Evolutionary conservation across 2,888 invertebrate genomes (phyloP).

Genomic region (Panzeria rudis): DNA sequence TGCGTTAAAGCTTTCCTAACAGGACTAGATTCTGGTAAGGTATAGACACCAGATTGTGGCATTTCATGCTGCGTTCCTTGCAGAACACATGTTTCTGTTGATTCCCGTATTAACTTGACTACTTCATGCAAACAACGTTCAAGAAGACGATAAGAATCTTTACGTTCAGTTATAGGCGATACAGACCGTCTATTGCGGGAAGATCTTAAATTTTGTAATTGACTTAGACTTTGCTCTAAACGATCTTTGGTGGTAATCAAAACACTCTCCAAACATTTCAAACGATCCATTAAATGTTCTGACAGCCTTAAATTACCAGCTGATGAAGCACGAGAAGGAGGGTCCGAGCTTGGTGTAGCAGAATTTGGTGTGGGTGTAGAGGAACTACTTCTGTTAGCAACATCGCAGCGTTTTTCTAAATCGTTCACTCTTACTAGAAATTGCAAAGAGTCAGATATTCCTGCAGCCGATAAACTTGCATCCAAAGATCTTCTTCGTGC

Average conservation of each 20-base stretch:
- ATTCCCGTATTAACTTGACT: constrained; percentile 86
- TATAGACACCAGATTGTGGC: constrained; percentile 79
- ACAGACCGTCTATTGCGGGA: constrained; percentile 87
- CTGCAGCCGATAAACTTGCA: constrained; percentile 86
- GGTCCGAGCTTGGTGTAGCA: constrained; percentile 73
- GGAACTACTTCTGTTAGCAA: constrained; percentile 82
- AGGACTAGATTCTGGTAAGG: constrained; percentile 84
- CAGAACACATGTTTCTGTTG: constrained; percentile 86
- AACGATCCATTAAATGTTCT: constrained; percentile 86
- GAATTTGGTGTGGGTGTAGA: constrained; percentile 80
- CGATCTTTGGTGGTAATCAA: constrained; percentile 87
- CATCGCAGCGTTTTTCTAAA: constrained; percentile 90
- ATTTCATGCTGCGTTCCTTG: constrained; percentile 77
- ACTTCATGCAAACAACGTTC: constrained; percentile 88
- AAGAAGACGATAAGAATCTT: constrained; percentile 86
- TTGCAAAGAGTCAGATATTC: constrained; percentile 90
- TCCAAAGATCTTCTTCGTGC: constrained; percentile 88
- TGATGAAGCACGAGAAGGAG: constrained; percentile 74
- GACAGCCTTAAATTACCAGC: constrained; percentile 82
- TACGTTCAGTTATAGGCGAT: constrained; percentile 87
- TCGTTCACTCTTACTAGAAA: constrained; percentile 90
- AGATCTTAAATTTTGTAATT: constrained; percentile 86
- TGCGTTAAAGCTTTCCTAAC: constrained; percentile 87
- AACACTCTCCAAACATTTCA: constrained; percentile 87
- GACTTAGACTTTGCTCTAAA: constrained; percentile 88